phyloP scores from a whole-genome alignment of 2,797 vertebrate genomes.

The Tinamus major region DNA sequence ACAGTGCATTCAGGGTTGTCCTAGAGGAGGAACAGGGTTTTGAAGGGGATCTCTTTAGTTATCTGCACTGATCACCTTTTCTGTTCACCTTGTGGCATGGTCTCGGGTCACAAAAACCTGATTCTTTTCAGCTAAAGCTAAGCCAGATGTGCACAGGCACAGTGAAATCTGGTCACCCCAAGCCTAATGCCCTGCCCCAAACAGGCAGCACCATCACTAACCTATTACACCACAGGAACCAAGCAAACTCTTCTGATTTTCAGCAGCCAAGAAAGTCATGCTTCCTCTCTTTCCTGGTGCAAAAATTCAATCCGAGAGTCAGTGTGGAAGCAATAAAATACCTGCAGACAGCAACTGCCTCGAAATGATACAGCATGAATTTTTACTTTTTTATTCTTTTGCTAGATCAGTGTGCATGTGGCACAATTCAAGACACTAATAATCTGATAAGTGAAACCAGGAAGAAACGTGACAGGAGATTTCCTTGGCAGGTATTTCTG shows the following conservation, averaged over 20 bases:
- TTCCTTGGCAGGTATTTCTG: slow-evolving; percentile 91
- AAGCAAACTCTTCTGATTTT: neutral
- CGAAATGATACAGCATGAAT: neutral
- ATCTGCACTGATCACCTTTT: neutral
- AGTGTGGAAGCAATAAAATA: neutral
- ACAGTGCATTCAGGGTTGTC: fast-evolving
- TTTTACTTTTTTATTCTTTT: neutral
- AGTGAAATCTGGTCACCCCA: neutral
- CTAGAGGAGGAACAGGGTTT: fast-evolving
- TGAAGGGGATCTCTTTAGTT: neutral
- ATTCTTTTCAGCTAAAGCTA: neutral
- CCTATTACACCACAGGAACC: neutral
- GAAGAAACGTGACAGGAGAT: slow-evolving; percentile 4
- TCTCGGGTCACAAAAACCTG: neutral
- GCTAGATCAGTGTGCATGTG: slow-evolving; percentile 77
- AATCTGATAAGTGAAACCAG: neutral
- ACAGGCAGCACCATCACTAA: neutral
- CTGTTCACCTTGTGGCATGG: neutral
- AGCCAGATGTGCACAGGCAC: neutral
- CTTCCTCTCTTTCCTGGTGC: neutral
- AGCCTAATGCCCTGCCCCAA: neutral
- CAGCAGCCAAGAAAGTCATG: neutral
- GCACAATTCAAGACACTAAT: slow-evolving; percentile 20
- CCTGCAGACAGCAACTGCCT: neutral
- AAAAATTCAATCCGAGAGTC: neutral